Evolutionary conservation across 2,888 invertebrate genomes (phyloP), one percentile per base, ranked within the genome.

Genomic region (Caenorhabditis panamensis): DNA sequence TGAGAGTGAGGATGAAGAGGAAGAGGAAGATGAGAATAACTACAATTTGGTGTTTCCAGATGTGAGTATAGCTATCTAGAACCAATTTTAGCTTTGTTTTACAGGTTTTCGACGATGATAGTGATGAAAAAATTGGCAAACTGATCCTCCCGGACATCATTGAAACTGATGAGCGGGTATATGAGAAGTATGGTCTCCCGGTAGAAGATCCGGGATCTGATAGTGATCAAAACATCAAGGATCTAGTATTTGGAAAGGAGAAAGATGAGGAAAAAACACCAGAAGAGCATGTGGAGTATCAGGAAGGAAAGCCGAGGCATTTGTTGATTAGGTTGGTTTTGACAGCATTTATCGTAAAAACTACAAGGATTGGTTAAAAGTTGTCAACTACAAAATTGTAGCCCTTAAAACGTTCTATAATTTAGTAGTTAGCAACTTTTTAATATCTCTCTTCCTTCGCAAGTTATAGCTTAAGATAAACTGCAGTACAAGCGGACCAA

Each of bases 131-230:
- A 49, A 83, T 87, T 31, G 88, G 87, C 9, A 82, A 84, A 26
- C 63, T 88, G 20, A 79, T 87, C 6, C 58, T 87, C 51, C 88
- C 88, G 13, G 87, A 88, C 54, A 78, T 86, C 18, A 82, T 86
- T 26, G 84, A 83, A 58, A 41, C 86, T 68, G 84, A 86, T 18
- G 85, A 82, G 28, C 63, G 67, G n/a, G 78, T 83, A 2, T 84
- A 80, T 61, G 66, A 78, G 20, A 78, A 56, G 77, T 84, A 84
- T 37, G 84, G 84, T 73, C 36, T 59, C 36, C 44, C 44, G 4
- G 16, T 36, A 8, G 58, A 62, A 69, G 56, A 44, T 41, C 47
- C 47, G 18, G 9, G 20, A 6, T 18, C 47, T 4, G 47, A 47
- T n/a, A n/a, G n/a, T 47, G 47, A 47, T 47, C 47, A n/a, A 20